Conservation (phyloP, 53 echinoderm and acorn worm genomes). For the Apostichopus leukothele region DNA sequence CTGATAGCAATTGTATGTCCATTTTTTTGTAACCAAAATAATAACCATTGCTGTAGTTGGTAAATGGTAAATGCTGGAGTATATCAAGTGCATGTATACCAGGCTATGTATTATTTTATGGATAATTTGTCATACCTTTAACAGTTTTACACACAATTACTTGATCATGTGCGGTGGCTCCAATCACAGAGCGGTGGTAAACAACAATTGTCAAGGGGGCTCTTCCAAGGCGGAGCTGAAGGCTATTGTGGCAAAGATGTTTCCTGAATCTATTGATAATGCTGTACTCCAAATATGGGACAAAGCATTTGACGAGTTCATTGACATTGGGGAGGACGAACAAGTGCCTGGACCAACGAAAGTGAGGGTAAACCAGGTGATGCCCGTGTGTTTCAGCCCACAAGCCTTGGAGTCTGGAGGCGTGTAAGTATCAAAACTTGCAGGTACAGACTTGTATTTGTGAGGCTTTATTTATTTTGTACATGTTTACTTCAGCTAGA, state of each 20-base stretch:
- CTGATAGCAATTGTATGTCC: too few species aligned
- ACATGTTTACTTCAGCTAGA: too few species aligned
- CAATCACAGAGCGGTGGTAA: not conserved
- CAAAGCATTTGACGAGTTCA: not conserved
- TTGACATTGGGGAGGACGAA: slow-evolving; percentile 5
- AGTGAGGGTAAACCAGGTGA: not conserved
- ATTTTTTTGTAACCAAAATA: not conserved
- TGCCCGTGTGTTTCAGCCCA: not conserved
- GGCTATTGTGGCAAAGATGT: not conserved
- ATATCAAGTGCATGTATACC: not conserved
- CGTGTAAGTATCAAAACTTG: not conserved
- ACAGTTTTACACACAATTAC: not conserved
- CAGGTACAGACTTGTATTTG: too few species aligned
- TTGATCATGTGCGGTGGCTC: not conserved
- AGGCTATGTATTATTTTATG: not conserved
- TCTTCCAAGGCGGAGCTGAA: not conserved
- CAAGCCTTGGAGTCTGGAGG: not conserved
- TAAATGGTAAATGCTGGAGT: not conserved
- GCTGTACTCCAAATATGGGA: not conserved
- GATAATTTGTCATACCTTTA: not conserved
- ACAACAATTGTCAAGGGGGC: not conserved
- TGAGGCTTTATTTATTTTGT: too few species aligned
- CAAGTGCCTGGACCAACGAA: not conserved
- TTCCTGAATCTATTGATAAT: not conserved
- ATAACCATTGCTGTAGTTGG: not conserved